These are phyloP conservation scores for Linnaemya vulpina DNA, from an alignment of 2,888 invertebrate genomes.

Conservation along the genomic window DNA sequence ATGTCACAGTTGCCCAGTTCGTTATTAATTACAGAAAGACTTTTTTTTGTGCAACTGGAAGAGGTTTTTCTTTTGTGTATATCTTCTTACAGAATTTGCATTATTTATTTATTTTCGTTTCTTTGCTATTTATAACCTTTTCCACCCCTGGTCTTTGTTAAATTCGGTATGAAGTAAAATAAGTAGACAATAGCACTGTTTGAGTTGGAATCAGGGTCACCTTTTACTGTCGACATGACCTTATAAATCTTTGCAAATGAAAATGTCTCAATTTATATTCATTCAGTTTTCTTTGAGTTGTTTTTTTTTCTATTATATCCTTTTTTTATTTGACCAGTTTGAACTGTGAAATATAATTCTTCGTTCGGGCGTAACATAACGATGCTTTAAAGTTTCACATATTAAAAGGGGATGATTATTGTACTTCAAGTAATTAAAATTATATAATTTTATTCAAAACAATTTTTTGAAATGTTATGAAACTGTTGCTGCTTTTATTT, in stretches of 20 bases:
- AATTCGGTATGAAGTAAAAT: background rate
- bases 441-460: background rate
- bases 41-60: background rate
- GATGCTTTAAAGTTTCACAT: background rate
- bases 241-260: slow-evolving; percentile 29
- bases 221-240: slow-evolving; percentile 16
- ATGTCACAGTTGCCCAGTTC: background rate
- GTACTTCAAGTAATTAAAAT: slow-evolving; percentile 9
- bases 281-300: background rate
- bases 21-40: background rate
- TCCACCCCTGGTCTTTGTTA: background rate
- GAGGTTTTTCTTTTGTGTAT: background rate
- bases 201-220: slow-evolving; percentile 27
- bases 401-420: too few relatives aligned
- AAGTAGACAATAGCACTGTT: slow-evolving; percentile 14
- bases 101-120: slow-evolving; percentile 21
- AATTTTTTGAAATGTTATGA: too few relatives aligned
- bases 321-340: background rate
- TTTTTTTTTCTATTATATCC: background rate
- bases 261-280: slow-evolving; percentile 4
- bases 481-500: too few relatives aligned
- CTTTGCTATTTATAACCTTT: slow-evolving; percentile 23
- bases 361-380: background rate
- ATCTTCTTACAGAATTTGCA: background rate
- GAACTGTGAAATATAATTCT: background rate